phyloP scores from a whole-genome alignment of 92 coral and sea anemone species.

The Nematostella vectensis region DNA sequence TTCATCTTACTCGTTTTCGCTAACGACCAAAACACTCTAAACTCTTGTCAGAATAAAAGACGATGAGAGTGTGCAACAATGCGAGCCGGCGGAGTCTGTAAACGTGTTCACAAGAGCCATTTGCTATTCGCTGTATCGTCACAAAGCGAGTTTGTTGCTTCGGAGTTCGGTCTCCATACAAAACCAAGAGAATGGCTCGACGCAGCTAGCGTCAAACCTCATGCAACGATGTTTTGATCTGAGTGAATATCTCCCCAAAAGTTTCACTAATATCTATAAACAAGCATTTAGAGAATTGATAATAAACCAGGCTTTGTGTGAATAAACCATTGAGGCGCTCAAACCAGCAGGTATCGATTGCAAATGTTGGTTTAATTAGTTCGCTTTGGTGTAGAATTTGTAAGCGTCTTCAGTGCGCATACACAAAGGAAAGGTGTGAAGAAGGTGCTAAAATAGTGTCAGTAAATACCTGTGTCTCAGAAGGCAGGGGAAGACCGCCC shows the following conservation, averaged over 20 bases:
- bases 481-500: constrained; percentile 29
- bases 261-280: constrained; percentile 1
- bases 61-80: not conserved
- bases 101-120: too few species aligned
- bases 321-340: not conserved
- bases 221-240: constrained; percentile 28
- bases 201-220: constrained; percentile 33
- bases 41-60: not conserved
- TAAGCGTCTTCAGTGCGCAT: constrained; percentile 15
- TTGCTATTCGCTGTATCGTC: too few species aligned
- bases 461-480: constrained; percentile 63
- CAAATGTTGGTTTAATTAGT: constrained; percentile 31
- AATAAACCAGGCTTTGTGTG: not conserved
- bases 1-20: constrained; percentile 3
- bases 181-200: constrained; percentile 11
- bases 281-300: constrained; percentile 15
- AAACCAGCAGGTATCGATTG: constrained; percentile 23
- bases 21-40: not conserved
- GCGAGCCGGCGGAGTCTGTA: not conserved
- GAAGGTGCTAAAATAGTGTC: constrained; percentile 37
- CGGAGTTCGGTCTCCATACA: constrained; percentile 11
- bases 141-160: constrained; percentile 15
- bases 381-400: constrained; percentile 23
- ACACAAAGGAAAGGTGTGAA: constrained; percentile 43
- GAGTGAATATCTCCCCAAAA: constrained; percentile 19